A percentile compares a stretch with the other conserved stretches of the same genome.
phyloP scores from a whole-genome alignment of 2,888 invertebrate genomes.

The Nephrotoma guestfalica region DNA sequence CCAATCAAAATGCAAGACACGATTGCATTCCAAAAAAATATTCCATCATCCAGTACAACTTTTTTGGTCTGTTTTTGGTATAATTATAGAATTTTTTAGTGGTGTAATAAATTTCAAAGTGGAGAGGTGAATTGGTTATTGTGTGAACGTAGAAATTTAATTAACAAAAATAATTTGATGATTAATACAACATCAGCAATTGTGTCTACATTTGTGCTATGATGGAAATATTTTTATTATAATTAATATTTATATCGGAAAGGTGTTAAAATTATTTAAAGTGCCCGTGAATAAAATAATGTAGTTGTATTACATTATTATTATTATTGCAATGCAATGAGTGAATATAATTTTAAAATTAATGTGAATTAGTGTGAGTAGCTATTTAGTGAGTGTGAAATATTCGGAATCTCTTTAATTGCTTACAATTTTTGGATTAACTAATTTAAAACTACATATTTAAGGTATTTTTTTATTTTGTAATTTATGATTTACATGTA shows the following conservation, averaged over 20 bases:
- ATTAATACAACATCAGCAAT: not conserved
- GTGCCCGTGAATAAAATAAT: not conserved
- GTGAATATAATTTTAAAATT: not conserved
- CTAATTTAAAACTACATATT: not conserved
- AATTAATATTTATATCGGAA: not conserved
- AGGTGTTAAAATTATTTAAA: not conserved
- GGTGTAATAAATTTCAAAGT: not conserved
- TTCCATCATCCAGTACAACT: not conserved
- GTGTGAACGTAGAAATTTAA: not conserved
- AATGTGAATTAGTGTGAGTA: not conserved
- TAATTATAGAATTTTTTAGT: not conserved
- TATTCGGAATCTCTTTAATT: not conserved
- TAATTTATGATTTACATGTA: not conserved
- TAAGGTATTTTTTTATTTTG: not conserved
- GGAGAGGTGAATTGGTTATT: not conserved
- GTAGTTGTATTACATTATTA: not conserved
- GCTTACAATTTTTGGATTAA: not conserved
- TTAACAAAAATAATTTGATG: not conserved
- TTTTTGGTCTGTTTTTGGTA: not conserved
- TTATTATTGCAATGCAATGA: not conserved
- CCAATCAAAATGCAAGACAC: not conserved
- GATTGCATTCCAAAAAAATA: not conserved
- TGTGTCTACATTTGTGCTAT: not conserved
- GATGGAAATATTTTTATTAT: not conserved
- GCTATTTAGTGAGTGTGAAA: not conserved